Evolutionary conservation across 2,888 invertebrate species (phyloP).

Genomic region (Ophion ventricosus): DNA sequence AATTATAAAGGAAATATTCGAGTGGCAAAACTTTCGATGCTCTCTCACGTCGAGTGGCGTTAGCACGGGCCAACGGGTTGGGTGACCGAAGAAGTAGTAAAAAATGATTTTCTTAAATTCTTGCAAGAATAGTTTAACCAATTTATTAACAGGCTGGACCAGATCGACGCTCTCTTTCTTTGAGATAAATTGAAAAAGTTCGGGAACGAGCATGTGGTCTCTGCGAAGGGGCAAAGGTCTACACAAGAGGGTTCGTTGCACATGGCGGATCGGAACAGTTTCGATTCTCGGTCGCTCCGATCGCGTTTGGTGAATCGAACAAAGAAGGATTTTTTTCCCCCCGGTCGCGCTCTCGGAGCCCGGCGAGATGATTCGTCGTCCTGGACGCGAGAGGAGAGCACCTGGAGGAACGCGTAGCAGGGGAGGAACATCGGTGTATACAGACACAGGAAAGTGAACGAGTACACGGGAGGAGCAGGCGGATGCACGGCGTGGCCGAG

Average conservation of each 20-base stretch:
- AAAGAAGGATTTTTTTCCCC: slow-evolving; percentile 52
- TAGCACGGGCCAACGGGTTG: too few relatives aligned
- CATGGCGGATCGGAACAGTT: slow-evolving; percentile 17
- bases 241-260: not conserved
- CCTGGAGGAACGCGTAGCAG: slow-evolving; percentile 48
- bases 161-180: too few relatives aligned
- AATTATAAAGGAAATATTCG: too few relatives aligned
- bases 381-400: slow-evolving; percentile 36
- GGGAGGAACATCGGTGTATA: not conserved
- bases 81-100: too few relatives aligned
- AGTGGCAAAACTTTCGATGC: too few relatives aligned
- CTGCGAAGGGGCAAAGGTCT: not conserved
- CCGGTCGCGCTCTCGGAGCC: too few relatives aligned
- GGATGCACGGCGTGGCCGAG: slow-evolving; percentile 30
- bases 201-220: not conserved
- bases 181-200: not conserved
- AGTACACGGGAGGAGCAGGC: slow-evolving; percentile 31
- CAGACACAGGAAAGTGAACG: slow-evolving; percentile 26
- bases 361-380: not conserved
- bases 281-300: not conserved
- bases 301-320: slow-evolving; percentile 14
- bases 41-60: too few relatives aligned
- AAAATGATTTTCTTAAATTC: too few relatives aligned
- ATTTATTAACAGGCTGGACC: not conserved
- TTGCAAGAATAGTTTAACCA: not conserved